phyloP scores from a whole-genome alignment of 2,888 invertebrate species.

The Stenolophus ochropezus region DNA sequence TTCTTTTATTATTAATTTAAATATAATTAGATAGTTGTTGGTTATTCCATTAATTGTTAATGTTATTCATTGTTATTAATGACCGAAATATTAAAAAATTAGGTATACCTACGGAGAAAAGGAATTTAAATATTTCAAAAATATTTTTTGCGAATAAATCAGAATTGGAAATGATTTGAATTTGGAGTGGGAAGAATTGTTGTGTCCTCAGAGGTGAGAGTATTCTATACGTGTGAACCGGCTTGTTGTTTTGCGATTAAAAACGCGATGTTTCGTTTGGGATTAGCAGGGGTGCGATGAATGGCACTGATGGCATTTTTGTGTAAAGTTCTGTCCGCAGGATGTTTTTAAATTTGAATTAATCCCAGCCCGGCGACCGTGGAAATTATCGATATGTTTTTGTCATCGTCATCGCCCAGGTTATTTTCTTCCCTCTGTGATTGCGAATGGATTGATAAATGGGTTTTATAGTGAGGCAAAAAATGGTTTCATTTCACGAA shows the following conservation, averaged over 20 bases:
- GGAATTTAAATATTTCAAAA: not conserved
- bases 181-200: not conserved
- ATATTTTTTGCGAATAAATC: not conserved
- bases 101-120: no score
- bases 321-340: constrained; percentile 47
- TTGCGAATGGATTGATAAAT: constrained; percentile 34
- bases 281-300: constrained; percentile 44
- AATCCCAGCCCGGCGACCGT: constrained; percentile 16
- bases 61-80: no score
- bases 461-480: constrained; percentile 17
- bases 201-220: not conserved
- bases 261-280: constrained; percentile 34
- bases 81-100: no score
- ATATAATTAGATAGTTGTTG: no score
- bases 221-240: constrained; percentile 27
- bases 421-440: constrained; percentile 9
- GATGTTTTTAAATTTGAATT: constrained; percentile 49
- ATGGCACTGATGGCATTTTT: constrained; percentile 44
- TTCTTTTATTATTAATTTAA: no score
- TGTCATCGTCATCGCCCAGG: constrained; percentile 1
- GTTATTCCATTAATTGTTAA: no score
- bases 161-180: not conserved
- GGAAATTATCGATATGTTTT: constrained; percentile 40
- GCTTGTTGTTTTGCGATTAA: constrained; percentile 45
- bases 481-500: constrained; percentile 22